phyloP scores from a whole-genome alignment of 1,140 invertebrate genomes.

The Drosophila pseudoananassae region DNA sequence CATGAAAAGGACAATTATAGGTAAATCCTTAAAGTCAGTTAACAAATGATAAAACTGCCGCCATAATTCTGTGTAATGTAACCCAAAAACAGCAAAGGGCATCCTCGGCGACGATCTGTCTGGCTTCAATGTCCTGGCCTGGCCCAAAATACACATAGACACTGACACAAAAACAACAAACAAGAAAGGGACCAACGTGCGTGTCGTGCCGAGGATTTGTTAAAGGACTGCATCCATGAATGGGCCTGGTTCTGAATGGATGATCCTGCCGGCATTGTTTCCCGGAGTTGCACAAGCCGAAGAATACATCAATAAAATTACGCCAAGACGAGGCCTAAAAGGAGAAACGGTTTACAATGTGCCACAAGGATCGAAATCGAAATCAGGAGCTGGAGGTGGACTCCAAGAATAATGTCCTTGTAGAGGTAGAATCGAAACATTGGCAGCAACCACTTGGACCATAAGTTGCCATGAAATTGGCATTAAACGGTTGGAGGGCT shows the following conservation, averaged over 20 bases:
- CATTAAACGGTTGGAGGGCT: constrained; percentile 54
- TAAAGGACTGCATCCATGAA: constrained; percentile 59
- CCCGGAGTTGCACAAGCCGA: constrained; percentile 53
- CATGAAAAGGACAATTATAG: constrained; percentile 77
- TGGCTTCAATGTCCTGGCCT: constrained; percentile 34
- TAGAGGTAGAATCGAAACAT: neutral
- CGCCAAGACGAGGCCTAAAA: constrained; percentile 45
- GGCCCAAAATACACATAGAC: constrained; percentile 23
- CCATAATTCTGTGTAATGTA: constrained; percentile 78
- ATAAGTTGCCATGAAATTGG: constrained; percentile 60
- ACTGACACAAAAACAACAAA: constrained; percentile 38
- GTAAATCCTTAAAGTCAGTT: constrained; percentile 78
- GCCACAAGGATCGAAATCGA: constrained; percentile 16
- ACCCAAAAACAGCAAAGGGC: constrained; percentile 61
- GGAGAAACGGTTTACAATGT: constrained; percentile 47
- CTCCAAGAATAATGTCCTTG: neutral
- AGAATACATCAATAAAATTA: constrained; percentile 81
- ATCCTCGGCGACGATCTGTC: constrained; percentile 63
- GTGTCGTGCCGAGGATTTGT: constrained; percentile 27
- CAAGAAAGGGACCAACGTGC: constrained; percentile 56
- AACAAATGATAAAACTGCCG: constrained; percentile 79
- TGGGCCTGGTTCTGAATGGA: constrained; percentile 61
- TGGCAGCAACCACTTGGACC: constrained; percentile 39
- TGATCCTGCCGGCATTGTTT: constrained; percentile 56
- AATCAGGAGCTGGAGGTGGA: constrained; percentile 12